These are phyloP conservation scores for Poecilia picta DNA, from an alignment of 2,797 vertebrate genomes.

Conservation along the genomic window DNA sequence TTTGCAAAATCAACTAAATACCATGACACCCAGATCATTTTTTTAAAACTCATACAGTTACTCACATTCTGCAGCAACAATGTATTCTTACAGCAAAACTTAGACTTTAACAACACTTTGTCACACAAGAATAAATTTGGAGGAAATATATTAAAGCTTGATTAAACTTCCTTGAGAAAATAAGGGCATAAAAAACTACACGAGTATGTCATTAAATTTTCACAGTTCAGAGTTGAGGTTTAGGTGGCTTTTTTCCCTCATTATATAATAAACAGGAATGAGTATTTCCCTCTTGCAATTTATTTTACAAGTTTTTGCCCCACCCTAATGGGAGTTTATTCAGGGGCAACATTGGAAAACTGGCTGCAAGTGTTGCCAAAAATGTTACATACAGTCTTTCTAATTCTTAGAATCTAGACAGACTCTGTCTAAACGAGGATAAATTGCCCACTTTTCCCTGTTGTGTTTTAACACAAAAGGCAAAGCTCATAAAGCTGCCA, in stretches of 20 bases:
- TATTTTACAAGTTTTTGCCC: slow-evolving; percentile 44
- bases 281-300: slow-evolving; percentile 43
- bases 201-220: slow-evolving; percentile 14
- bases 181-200: background rate
- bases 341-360: slow-evolving; percentile 54
- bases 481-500: slow-evolving; percentile 81
- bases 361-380: slow-evolving; percentile 29
- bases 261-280: slow-evolving; percentile 32
- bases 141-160: slow-evolving; percentile 5
- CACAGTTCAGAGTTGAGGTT: slow-evolving; percentile 18
- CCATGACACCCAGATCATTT: background rate
- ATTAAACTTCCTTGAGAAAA: slow-evolving; percentile 13
- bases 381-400: slow-evolving; percentile 12
- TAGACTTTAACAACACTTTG: background rate
- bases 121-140: background rate
- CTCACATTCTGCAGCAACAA: background rate
- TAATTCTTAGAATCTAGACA: slow-evolving; percentile 1
- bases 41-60: background rate
- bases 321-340: slow-evolving; percentile 59
- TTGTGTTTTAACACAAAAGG: slow-evolving; percentile 70
- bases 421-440: slow-evolving; percentile 23
- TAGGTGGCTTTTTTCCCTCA: slow-evolving; percentile 16
- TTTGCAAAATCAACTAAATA: background rate
- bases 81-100: slow-evolving; percentile 3
- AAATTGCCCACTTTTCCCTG: slow-evolving; percentile 43